Conservation (phyloP, 2,888 invertebrate genomes). For the Adelphocoris suturalis region DNA sequence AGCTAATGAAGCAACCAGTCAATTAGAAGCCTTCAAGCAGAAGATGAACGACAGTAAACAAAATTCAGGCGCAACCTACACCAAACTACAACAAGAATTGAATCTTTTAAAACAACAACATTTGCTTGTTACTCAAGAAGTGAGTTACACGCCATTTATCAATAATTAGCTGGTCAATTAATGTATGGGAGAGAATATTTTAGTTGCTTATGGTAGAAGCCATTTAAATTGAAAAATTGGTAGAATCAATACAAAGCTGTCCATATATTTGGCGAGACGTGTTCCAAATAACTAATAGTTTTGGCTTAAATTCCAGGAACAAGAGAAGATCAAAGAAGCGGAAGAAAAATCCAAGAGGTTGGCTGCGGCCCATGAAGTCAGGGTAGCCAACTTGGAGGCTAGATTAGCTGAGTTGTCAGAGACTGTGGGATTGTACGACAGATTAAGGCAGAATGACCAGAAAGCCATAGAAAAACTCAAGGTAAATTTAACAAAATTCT, state of each 20-base stretch:
- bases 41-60: conserved; percentile 73
- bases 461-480: conserved; percentile 85
- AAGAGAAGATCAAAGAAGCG: conserved; percentile 85
- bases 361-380: conserved; percentile 86
- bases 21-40: conserved; percentile 76
- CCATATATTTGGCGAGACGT: too few species aligned
- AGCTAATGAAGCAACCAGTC: conserved; percentile 83
- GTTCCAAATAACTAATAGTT: not conserved
- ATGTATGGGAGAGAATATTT: too few species aligned
- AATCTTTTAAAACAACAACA: conserved; percentile 87
- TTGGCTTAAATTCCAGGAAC: conserved; percentile 80
- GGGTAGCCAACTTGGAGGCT: conserved; percentile 88
- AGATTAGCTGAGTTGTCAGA: conserved; percentile 88
- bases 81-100: conserved; percentile 87
- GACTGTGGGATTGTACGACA: conserved; percentile 88
- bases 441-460: conserved; percentile 86
- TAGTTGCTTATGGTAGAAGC: too few species aligned
- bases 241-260: too few species aligned
- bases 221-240: too few species aligned
- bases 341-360: conserved; percentile 86
- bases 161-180: not conserved
- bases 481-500: conserved; percentile 31
- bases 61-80: conserved; percentile 79
- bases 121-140: conserved; percentile 77
- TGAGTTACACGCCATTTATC: not conserved